phyloP scores from a whole-genome alignment of 2,888 invertebrate species.

The Brachyopa scutellaris region DNA sequence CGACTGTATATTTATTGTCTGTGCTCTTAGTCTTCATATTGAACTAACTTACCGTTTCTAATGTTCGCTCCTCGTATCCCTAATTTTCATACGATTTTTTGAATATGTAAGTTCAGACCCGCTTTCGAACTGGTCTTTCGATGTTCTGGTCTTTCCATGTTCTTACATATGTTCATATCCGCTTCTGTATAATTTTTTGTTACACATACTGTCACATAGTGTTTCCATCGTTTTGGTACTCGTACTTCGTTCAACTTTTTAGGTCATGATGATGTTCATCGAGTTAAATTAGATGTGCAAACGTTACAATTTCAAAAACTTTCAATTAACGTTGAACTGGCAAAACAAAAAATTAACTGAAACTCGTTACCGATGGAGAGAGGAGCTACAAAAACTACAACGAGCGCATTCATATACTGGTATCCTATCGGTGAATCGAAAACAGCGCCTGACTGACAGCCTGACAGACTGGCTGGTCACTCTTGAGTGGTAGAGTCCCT shows the following conservation, averaged over 20 bases:
- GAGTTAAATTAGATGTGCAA: slow-evolving; percentile 57
- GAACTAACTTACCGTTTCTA: no score
- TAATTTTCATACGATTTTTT: no score
- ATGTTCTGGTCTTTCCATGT: no score
- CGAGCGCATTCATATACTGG: neutral
- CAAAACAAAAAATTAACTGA: slow-evolving; percentile 48
- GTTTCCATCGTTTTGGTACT: neutral
- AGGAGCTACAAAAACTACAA: neutral
- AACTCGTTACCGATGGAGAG: slow-evolving; percentile 22
- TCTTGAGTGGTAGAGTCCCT: neutral
- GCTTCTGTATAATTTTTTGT: slow-evolving; percentile 23
- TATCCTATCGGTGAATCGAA: no score
- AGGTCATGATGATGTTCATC: slow-evolving; percentile 55
- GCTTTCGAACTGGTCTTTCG: no score
- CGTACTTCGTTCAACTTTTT: neutral
- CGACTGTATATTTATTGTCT: no score
- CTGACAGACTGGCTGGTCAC: neutral
- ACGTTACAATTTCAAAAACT: slow-evolving; percentile 58
- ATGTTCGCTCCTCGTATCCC: no score
- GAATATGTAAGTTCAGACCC: no score
- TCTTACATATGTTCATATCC: no score
- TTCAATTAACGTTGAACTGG: slow-evolving; percentile 65
- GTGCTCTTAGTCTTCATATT: no score
- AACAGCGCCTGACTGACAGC: neutral
- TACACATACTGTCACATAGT: neutral